phyloP scores from a whole-genome alignment of 2,797 vertebrate genomes.

The Margarornis squamiger region DNA sequence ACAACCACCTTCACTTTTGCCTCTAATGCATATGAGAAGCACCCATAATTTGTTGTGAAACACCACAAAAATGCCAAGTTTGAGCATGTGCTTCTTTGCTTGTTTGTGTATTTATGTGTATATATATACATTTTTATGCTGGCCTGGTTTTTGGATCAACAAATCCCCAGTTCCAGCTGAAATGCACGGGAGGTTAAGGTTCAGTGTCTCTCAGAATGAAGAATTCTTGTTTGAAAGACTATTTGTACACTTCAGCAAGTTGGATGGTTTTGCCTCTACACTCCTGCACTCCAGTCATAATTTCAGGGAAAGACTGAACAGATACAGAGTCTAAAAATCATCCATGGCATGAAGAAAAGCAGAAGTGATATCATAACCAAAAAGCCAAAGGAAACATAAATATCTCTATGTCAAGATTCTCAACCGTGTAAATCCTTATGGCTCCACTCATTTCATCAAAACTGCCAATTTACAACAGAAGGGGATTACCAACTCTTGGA shows the following conservation, averaged over 20 bases:
- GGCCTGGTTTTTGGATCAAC: background rate
- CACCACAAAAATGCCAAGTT: background rate
- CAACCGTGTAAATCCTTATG: background rate
- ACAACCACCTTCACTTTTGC: background rate
- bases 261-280: background rate
- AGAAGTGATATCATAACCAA: background rate
- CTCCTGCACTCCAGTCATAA: background rate
- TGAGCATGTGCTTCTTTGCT: background rate
- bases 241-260: background rate
- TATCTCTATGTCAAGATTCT: background rate
- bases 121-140: background rate
- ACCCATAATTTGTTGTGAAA: background rate
- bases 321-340: background rate
- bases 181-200: background rate
- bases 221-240: conserved; percentile 7
- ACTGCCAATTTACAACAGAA: background rate
- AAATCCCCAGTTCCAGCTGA: background rate
- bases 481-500: background rate
- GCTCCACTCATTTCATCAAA: background rate
- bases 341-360: background rate
- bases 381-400: background rate
- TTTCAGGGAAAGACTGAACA: conserved; percentile 13
- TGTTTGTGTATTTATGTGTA: background rate
- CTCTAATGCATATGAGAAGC: background rate
- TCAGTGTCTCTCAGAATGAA: background rate